Conservation (phyloP, 2,888 invertebrate genomes). For the Fabriciana adippe region DNA sequence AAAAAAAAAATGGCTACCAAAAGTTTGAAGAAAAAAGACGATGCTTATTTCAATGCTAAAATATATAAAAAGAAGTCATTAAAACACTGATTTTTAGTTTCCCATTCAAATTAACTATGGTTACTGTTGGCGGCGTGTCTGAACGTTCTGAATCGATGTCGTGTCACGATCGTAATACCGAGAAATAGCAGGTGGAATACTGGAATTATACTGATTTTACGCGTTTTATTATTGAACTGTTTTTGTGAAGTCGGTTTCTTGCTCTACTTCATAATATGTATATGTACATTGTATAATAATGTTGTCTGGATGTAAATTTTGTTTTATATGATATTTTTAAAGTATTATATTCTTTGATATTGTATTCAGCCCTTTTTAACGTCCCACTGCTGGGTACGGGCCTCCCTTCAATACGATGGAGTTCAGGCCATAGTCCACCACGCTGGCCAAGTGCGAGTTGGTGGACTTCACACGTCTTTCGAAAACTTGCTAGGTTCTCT, state of each 20-base stretch:
- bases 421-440: too few species aligned
- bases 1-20: too few species aligned
- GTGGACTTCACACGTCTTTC: too few species aligned
- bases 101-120: constrained; percentile 30
- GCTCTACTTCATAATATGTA: not conserved
- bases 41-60: not conserved
- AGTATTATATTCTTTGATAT: too few species aligned
- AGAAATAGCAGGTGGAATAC: constrained; percentile 26
- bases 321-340: not conserved
- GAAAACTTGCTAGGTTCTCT: too few species aligned
- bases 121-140: constrained; percentile 12
- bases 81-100: constrained; percentile 13
- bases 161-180: constrained; percentile 19
- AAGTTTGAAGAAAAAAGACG: too few species aligned
- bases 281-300: not conserved
- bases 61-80: constrained; percentile 4
- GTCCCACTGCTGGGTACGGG: too few species aligned
- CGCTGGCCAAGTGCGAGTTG: too few species aligned
- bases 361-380: too few species aligned
- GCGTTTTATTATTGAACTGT: not conserved
- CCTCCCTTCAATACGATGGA: too few species aligned
- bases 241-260: not conserved
- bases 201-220: constrained; percentile 12
- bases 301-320: not conserved
- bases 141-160: constrained; percentile 28